A percentile compares a stretch with the other conserved stretches of the same genome.
These are phyloP conservation scores for Tragelaphus imberbis DNA, from an alignment of 2,113 vertebrate species.

Conservation along the genomic window DNA sequence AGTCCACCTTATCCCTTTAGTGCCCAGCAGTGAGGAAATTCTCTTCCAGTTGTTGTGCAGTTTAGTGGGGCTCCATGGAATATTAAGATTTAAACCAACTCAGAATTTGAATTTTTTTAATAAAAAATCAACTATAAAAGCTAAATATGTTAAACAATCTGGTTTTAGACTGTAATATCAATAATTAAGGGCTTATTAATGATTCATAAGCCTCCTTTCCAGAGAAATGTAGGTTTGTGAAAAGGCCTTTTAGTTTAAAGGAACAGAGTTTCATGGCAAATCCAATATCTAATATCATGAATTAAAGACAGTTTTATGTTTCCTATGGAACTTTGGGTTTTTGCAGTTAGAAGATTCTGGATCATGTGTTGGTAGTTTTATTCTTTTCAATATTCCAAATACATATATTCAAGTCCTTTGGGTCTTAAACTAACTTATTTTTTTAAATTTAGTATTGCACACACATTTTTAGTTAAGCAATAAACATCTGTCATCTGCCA, in stretches of 20 bases:
- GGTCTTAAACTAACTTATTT: slow-evolving; percentile 71
- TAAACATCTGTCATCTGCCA: slow-evolving; percentile 84
- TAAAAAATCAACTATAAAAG: not conserved
- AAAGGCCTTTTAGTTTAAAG: slow-evolving; percentile 6
- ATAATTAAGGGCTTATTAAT: not conserved
- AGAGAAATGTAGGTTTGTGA: not conserved
- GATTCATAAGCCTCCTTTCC: not conserved
- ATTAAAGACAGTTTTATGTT: slow-evolving; percentile 38
- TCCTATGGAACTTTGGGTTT: not conserved
- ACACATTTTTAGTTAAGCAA: slow-evolving; percentile 79
- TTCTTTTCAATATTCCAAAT: slow-evolving; percentile 55
- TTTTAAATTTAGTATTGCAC: slow-evolving; percentile 73
- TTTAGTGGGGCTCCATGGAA: not conserved
- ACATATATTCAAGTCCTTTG: slow-evolving; percentile 70
- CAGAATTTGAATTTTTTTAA: not conserved
- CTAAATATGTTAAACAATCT: not conserved
- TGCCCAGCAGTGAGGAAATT: not conserved
- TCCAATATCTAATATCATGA: not conserved
- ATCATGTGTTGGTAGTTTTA: slow-evolving; percentile 55
- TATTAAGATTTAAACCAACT: not conserved
- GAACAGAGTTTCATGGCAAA: slow-evolving; percentile 2
- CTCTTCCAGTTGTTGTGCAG: not conserved
- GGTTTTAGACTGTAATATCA: not conserved
- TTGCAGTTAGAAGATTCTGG: slow-evolving; percentile 52
- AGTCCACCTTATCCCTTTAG: not conserved